phyloP scores from a whole-genome alignment of 2,113 vertebrate genomes.

The Marmota flaviventris region DNA sequence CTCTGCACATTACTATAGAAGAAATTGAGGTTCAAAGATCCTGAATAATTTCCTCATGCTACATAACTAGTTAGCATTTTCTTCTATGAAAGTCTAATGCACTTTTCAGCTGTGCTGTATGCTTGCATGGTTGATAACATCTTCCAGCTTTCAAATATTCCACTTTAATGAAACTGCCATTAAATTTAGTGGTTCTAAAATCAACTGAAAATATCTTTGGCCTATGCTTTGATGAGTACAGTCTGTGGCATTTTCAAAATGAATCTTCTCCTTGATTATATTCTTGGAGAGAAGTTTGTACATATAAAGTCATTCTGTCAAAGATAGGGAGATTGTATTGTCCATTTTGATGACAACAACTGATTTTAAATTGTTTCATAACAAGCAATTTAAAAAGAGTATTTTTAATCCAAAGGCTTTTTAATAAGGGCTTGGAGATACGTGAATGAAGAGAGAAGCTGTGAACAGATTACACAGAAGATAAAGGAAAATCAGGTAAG shows the following conservation, averaged over 20 bases:
- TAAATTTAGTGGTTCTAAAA: slow-evolving; percentile 37
- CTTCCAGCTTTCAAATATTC: slow-evolving; percentile 47
- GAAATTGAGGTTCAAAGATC: not conserved
- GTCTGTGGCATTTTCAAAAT: slow-evolving; percentile 15
- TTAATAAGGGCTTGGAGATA: not conserved
- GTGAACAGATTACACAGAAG: not conserved
- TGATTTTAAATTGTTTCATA: slow-evolving; percentile 69
- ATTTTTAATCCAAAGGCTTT: slow-evolving; percentile 71
- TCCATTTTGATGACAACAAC: slow-evolving; percentile 54
- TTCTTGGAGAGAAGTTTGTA: slow-evolving; percentile 43
- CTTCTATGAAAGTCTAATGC: not conserved
- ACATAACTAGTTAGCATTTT: not conserved
- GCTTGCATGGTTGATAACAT: not conserved
- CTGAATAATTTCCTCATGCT: not conserved
- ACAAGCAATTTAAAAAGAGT: slow-evolving; percentile 59
- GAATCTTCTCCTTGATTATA: slow-evolving; percentile 57
- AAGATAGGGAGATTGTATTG: slow-evolving; percentile 35
- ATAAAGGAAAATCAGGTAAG: slow-evolving; percentile 64
- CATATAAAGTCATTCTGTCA: slow-evolving; percentile 17
- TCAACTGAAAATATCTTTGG: slow-evolving; percentile 41
- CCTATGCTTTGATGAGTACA: slow-evolving; percentile 38
- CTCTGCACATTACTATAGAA: not conserved
- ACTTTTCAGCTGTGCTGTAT: not conserved
- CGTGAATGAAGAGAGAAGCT: slow-evolving; percentile 56
- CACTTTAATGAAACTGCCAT: slow-evolving; percentile 3